These are phyloP conservation scores for Carcharodon carcharias DNA, from an alignment of 2,797 vertebrate genomes.

Conservation along the genomic window DNA sequence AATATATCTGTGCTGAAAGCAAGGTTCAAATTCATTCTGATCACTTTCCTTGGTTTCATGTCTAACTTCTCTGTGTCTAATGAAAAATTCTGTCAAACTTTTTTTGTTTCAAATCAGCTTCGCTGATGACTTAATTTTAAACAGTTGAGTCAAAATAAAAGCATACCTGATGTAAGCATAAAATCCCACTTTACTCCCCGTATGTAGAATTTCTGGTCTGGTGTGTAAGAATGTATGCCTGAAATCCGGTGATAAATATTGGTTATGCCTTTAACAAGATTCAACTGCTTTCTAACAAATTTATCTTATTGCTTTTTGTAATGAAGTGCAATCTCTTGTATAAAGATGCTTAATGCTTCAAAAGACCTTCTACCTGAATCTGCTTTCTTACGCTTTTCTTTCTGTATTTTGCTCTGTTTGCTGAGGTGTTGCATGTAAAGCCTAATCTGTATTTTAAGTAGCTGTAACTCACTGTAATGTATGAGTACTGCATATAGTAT, in stretches of 20 bases:
- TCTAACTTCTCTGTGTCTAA: conserved; percentile 17
- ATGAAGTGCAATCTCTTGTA: conserved; percentile 18
- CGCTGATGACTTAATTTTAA: background rate
- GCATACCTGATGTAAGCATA: background rate
- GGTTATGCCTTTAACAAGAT: conserved; percentile 27
- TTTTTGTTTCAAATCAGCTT: conserved; percentile 16
- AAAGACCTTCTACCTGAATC: conserved; percentile 22
- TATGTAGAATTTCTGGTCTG: background rate
- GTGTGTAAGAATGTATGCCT: no score
- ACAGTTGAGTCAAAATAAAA: conserved; percentile 20
- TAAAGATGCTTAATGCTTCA: conserved; percentile 31
- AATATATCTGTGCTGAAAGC: conserved; percentile 6
- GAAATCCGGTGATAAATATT: background rate
- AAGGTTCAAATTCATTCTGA: background rate
- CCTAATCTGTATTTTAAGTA: conserved; percentile 34
- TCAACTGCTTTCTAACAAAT: conserved; percentile 28
- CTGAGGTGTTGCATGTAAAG: conserved; percentile 24
- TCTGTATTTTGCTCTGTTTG: conserved; percentile 34
- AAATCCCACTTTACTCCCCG: background rate
- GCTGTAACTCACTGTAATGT: conserved; percentile 64
- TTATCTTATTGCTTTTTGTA: conserved; percentile 33
- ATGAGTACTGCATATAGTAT: conserved; percentile 73
- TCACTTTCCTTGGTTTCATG: conserved; percentile 14
- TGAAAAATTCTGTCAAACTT: background rate
- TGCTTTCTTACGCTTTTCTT: conserved; percentile 25